These are phyloP conservation scores for Anthonomus grandis DNA, from an alignment of 1,140 invertebrate genomes.

Conservation along the genomic window DNA sequence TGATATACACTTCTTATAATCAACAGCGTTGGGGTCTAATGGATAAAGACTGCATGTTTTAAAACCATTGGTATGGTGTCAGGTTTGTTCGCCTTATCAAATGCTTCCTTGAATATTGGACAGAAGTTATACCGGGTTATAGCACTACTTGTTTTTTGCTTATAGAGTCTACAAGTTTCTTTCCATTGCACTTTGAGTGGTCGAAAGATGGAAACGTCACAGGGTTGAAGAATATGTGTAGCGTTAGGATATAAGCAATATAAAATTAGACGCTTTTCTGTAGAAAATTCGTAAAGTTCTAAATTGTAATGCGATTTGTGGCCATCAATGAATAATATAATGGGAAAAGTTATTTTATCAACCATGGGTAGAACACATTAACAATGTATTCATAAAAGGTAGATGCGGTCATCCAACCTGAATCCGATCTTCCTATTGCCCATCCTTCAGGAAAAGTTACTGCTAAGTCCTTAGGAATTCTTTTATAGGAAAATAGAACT, in stretches of 20 bases:
- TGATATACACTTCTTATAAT: too few relatives aligned
- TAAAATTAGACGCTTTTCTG: constrained; percentile 42
- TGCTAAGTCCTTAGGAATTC: constrained; percentile 32
- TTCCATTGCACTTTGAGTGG: constrained; percentile 43
- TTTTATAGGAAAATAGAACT: constrained; percentile 34
- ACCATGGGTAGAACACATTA: constrained; percentile 42
- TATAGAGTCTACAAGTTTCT: constrained; percentile 8
- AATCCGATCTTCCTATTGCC: constrained; percentile 43
- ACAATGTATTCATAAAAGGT: constrained; percentile 47
- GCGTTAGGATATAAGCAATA: constrained; percentile 44
- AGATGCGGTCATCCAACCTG: constrained; percentile 47
- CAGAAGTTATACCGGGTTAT: constrained; percentile 35
- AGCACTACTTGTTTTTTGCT: constrained; percentile 3
- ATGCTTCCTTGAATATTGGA: constrained; percentile 38
- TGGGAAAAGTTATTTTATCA: constrained; percentile 39
- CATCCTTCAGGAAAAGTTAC: constrained; percentile 39
- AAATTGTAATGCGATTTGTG: constrained; percentile 47
- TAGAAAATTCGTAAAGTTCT: constrained; percentile 44
- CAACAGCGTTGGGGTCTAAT: too few relatives aligned
- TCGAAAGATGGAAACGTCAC: constrained; percentile 45
- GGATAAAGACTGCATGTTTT: too few relatives aligned
- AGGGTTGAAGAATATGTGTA: constrained; percentile 47
- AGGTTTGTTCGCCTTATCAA: constrained; percentile 24
- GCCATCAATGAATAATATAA: constrained; percentile 48
- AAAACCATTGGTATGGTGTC: constrained; percentile 40